Percentiles rank a stretch among this genome's conserved stretches.
Evolutionary conservation across 64 coral and sea anemone species (phyloP).

Genomic region (Cladopsammia gracilis): DNA sequence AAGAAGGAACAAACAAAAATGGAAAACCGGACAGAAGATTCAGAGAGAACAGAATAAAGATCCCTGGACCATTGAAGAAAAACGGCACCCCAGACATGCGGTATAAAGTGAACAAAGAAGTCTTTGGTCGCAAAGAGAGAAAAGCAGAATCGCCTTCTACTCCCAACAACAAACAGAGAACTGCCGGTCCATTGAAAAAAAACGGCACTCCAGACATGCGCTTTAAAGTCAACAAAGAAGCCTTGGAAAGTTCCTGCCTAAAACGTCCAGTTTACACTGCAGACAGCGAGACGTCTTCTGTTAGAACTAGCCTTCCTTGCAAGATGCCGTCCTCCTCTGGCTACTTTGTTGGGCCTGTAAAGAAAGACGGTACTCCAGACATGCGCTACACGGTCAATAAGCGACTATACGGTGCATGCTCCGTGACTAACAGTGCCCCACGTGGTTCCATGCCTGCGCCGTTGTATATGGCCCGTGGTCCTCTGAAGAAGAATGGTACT

Average conservation of each 20-base stretch:
- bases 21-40: conserved; percentile 23
- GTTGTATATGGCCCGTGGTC: not conserved
- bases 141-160: not conserved
- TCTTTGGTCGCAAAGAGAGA: not conserved
- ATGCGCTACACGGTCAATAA: conserved; percentile 31
- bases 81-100: conserved; percentile 44
- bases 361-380: not conserved
- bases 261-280: not conserved
- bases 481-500: conserved; percentile 31
- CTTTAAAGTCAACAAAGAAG: not conserved
- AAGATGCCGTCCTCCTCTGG: not conserved
- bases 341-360: not conserved
- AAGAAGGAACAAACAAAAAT: conserved; percentile 13
- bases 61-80: conserved; percentile 25
- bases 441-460: not conserved
- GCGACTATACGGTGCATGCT: no score
- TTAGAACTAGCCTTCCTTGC: no score
- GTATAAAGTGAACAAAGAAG: conserved; percentile 2
- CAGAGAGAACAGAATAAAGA: not conserved
- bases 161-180: not conserved
- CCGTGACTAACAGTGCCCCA: no score
- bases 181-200: not conserved
- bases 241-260: not conserved
- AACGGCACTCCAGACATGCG: conserved; percentile 46
- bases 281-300: no score